Evolutionary conservation across 2,888 invertebrate genomes (phyloP), one percentile per base, ranked within the genome.

Genomic region (Entomobrya multifasciata): DNA sequence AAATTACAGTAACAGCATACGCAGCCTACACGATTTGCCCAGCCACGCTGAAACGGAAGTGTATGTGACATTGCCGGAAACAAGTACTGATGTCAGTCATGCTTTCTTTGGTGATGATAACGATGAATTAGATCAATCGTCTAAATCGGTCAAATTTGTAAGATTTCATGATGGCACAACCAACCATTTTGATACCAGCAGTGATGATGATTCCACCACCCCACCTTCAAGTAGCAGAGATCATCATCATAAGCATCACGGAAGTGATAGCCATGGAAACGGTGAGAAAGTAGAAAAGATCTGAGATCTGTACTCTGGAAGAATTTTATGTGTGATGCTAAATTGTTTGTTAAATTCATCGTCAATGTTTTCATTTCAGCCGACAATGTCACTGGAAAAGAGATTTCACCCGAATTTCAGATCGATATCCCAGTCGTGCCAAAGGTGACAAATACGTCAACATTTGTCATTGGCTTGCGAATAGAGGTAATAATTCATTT

Each of bases 401-500:
- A 55, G 11, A 27, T 20, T 44, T 36, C 62, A 62, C 76, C 80
- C 47, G 27, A 49, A 20, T 81, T 86, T 47, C 67, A 77, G n/a
- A 87, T 87, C 41, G 87, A 82, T 36, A 41, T 87, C n/a, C 87
- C 87, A 36, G 52, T 44, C 5, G 79, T 78, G 17, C 62, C 15
- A 74, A 90, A 62, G 78, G 87, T 83, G 52, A 85, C 55, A n/a
- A 86, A 72, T 84, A 70, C 79, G 44, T 62, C 84, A 0, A 90
- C 90, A 8, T 87, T 83, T 30, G 86, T 91, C 44, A 89, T 88
- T 82, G 91, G 91, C 8, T 74, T 91, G 4, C 80, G 91, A 47
- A 79, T 91, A 27, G 91, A 91, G 89, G 91, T 90, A 89, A 55
- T n/a, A 5, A 67, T 25, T 22, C n/a, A 15, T 27, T 47, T 44